Evolutionary conservation across 2,113 vertebrate genomes (phyloP).

Genomic region (Chaenogobius annularis): DNA sequence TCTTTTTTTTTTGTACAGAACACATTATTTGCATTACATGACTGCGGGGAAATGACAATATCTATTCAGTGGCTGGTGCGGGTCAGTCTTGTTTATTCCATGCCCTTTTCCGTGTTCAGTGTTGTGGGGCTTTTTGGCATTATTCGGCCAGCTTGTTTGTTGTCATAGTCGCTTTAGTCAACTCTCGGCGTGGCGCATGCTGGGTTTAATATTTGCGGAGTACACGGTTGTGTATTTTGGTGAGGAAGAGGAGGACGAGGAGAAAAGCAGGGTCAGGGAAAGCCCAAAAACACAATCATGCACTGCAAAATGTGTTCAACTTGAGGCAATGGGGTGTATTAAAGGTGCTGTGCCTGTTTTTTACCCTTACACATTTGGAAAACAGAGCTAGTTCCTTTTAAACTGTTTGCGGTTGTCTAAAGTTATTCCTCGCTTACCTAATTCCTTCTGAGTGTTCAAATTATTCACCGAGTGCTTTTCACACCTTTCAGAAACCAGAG

Average conservation of each 20-base stretch:
- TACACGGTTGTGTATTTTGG: slow-evolving; percentile 44
- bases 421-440: too few species aligned
- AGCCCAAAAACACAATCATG: slow-evolving; percentile 15
- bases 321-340: background rate
- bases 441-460: too few species aligned
- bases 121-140: slow-evolving; percentile 47
- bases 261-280: background rate
- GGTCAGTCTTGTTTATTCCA: slow-evolving; percentile 42
- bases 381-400: too few species aligned
- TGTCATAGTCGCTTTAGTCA: slow-evolving; percentile 62
- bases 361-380: too few species aligned
- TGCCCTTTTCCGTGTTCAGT: slow-evolving; percentile 44
- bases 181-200: slow-evolving; percentile 43
- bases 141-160: slow-evolving; percentile 66
- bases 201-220: slow-evolving; percentile 54
- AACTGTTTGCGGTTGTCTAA: too few species aligned
- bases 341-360: too few species aligned
- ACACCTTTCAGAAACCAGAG: too few species aligned
- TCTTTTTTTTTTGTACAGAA: slow-evolving; percentile 21
- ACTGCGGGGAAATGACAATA: slow-evolving; percentile 37
- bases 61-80: slow-evolving; percentile 29
- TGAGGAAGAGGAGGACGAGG: slow-evolving; percentile 11
- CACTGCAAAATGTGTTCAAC: slow-evolving; percentile 3
- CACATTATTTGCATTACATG: slow-evolving; percentile 55
- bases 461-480: too few species aligned